Evolutionary conservation across 2,797 vertebrate species (phyloP), one percentile per base, ranked within the genome.

Genomic region (Gymnoscopelus braueri): DNA sequence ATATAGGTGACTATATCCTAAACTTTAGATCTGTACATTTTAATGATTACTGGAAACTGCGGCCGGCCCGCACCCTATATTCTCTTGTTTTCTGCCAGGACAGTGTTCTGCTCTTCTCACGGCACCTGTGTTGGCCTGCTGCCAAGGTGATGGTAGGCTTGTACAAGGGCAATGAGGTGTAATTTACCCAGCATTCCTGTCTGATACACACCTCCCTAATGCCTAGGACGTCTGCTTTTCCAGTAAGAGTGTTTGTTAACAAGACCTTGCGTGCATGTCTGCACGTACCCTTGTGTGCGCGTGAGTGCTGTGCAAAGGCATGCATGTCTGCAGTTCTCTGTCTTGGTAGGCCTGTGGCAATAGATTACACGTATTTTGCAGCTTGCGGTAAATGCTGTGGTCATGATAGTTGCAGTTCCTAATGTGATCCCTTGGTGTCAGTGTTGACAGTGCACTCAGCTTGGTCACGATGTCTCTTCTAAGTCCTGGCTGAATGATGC

Each of bases 151-250:
- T 81, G 72, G 70, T 80, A 47, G 71, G 81, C 60, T 87, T 75
- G 83, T 87, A 92, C 80, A 85, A 91, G 84, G 79, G 78, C 74
- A 80, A 88, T 86, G 88, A 91, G 79, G 89, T 86, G 88, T 91
- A 93, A 91, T 93, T 91, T 90, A 87, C 87, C 87, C 85, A 89
- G 84, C 84, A 89, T 92, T 92, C 91, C 91, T 91, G 91, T 90
- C 90, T 88, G 88, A 90, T 90, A 84, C 85, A 80, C 74, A 83
- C 84, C 87, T 85, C 78, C 74, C 72, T 89, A 88, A 92, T 90
- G 89, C 87, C 83, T 78, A 80, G 84, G 89, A 47, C 72, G 75
- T 74, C 79, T 81, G 72, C 69, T 89, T 93, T 91, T 89, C 91
- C 85, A 89, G 87, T 70, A 57, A 57, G 64, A 81, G 76, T 84